These are phyloP conservation scores for Acinonyx jubatus DNA, from an alignment of 2,113 vertebrate genomes.

Conservation along the genomic window DNA sequence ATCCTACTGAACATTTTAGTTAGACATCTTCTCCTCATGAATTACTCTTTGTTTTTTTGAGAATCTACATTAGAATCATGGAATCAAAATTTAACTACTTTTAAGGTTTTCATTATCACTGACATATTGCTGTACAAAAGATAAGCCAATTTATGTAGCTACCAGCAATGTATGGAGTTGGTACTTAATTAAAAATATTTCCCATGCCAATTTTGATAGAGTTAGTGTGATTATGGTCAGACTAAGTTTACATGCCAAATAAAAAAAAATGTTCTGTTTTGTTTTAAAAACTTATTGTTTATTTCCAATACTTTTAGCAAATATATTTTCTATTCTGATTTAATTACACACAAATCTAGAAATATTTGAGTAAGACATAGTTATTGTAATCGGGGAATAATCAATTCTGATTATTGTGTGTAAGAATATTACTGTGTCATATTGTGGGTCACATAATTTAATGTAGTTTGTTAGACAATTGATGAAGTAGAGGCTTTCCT, in stretches of 20 bases:
- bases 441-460: not conserved
- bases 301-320: not conserved
- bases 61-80: not conserved
- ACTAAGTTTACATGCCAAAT: not conserved
- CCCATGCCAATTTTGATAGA: not conserved
- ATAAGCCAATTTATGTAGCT: not conserved
- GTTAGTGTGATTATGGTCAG: not conserved
- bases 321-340: not conserved
- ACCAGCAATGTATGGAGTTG: not conserved
- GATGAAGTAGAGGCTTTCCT: not conserved
- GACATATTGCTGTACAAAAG: not conserved
- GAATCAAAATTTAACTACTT: not conserved
- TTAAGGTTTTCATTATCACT: not conserved
- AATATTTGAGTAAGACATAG: not conserved
- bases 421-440: not conserved
- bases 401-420: not conserved
- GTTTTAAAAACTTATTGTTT: not conserved
- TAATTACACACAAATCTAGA: not conserved
- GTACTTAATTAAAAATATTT: constrained; percentile 30
- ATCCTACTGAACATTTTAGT: not conserved
- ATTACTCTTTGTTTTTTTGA: not conserved
- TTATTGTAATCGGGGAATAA: not conserved
- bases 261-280: not conserved
- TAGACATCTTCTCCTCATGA: not conserved
- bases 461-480: not conserved